Evolutionary conservation across 2,113 vertebrate species (phyloP).

Genomic region (Pterophyllum scalare): DNA sequence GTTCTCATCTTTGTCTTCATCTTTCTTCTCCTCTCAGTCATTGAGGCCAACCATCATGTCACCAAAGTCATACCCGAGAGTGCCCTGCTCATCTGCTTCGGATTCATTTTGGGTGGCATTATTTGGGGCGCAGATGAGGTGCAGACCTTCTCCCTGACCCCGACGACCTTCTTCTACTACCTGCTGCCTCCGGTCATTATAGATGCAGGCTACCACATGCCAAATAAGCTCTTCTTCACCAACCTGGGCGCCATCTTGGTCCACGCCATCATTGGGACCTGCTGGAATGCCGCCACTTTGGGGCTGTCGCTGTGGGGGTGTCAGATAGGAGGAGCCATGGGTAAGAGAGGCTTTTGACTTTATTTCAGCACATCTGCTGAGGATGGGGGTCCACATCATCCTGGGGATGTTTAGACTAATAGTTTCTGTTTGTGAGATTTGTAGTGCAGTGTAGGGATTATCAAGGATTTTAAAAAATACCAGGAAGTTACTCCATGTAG

Average conservation of each 20-base stretch:
- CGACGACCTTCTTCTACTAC: conserved; percentile 90
- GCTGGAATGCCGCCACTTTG: conserved; percentile 92
- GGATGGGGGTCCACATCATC: too few species aligned
- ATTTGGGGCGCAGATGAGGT: conserved; percentile 88
- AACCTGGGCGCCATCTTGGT: conserved; percentile 93
- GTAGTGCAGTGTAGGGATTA: too few species aligned
- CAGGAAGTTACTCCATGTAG: too few species aligned
- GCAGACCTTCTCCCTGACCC: conserved; percentile 89
- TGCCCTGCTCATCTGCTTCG: conserved; percentile 91
- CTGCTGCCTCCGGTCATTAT: conserved; percentile 94
- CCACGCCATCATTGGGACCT: conserved; percentile 91
- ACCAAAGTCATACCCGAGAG: conserved; percentile 91
- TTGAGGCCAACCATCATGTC: conserved; percentile 89
- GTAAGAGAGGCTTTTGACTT: too few species aligned
- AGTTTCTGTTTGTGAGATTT: too few species aligned
- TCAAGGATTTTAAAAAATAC: too few species aligned
- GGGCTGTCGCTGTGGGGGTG: conserved; percentile 93
- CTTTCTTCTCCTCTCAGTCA: conserved; percentile 77
- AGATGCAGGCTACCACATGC: conserved; percentile 96
- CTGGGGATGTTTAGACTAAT: too few species aligned
- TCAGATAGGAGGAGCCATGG: conserved; percentile 83
- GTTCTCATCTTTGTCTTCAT: not conserved
- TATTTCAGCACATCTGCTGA: too few species aligned
- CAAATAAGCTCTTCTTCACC: conserved; percentile 94
- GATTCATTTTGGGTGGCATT: conserved; percentile 90